Evolutionary conservation across 1,140 invertebrate genomes (phyloP), one percentile per base, ranked within the genome.

Genomic region (Panulirus ornatus): DNA sequence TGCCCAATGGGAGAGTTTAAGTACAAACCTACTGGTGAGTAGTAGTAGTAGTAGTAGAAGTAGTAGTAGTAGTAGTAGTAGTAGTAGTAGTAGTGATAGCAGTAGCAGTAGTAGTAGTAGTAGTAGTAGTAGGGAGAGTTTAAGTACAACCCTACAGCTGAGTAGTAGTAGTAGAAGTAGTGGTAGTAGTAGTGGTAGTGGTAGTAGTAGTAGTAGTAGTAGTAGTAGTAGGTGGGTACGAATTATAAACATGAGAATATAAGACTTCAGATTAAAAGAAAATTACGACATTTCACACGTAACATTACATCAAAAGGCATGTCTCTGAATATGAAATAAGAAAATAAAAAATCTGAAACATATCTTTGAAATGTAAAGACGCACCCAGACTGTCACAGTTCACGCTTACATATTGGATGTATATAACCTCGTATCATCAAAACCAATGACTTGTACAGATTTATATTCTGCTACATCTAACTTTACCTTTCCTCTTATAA

Each of bases 121-220:
- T 22, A 8, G 63, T 30, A 70, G 63, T 70, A 70, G 63, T 70
- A 70, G 63, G n/a, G 34, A 30, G n/a, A 70, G 63, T 70, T 27
- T 22, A 27, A 70, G 63, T 70, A 70, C 22, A 27, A 70, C 22
- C 34, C n/a, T 22, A 27, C n/a, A 30, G n/a, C n/a, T n/a, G n/a
- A 70, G 63, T 70, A 70, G 63, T 70, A 70, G 63, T 70, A 70
- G 63, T 70, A 70, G 63, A 8, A 70, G 63, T 70, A 8, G 63
- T 22, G 34, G 51, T 58, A 58, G 51, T 58, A 22, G 51, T 22
- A 22, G 51, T 58, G 51, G 51, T 58, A 58, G 51, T 58, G 51
- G 51, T 58, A 58, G 51, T 70, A 70, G 63, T 70, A 70, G 22
- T 70, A 70, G 63, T 70, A 70, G 22, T 70, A 70, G n/a, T 22